These are phyloP conservation scores for Calonectris borealis DNA, from an alignment of 2,113 vertebrate species.

Conservation along the genomic window DNA sequence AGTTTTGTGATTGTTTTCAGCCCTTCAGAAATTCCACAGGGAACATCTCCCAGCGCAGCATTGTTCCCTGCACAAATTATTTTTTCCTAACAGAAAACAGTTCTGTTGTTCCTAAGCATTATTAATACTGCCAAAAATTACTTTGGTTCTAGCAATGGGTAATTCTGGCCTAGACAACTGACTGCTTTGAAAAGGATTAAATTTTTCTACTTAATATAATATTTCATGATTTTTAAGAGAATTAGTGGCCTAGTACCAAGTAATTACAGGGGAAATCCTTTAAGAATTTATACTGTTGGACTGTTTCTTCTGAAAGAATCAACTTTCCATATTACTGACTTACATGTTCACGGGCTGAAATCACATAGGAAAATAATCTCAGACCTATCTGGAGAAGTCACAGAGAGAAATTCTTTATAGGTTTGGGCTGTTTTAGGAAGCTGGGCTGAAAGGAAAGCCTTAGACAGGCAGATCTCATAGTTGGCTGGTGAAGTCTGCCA, in stretches of 20 bases:
- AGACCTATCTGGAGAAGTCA: not conserved
- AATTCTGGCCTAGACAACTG: not conserved
- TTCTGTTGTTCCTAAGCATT: not conserved
- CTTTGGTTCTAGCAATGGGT: not conserved
- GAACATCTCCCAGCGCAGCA: not conserved
- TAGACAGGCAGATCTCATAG: not conserved
- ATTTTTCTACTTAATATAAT: not conserved
- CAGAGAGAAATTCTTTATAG: not conserved
- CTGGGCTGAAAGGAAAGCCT: not conserved
- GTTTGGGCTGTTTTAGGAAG: not conserved
- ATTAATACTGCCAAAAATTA: not conserved
- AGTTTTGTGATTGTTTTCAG: not conserved
- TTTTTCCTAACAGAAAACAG: not conserved
- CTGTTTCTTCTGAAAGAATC: not conserved
- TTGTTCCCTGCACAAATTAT: not conserved
- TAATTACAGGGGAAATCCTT: not conserved
- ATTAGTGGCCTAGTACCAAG: not conserved
- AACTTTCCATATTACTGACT: not conserved
- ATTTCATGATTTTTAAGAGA: not conserved
- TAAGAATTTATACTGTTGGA: not conserved
- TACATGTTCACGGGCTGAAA: fast-evolving
- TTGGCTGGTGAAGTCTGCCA: not conserved
- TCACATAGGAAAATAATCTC: not conserved
- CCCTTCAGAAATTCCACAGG: conserved; percentile 4
- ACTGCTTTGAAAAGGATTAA: not conserved